Base-by-base conservation (phyloP, 1,140 invertebrate species). In the Doryteuthis pealeii region DNA sequence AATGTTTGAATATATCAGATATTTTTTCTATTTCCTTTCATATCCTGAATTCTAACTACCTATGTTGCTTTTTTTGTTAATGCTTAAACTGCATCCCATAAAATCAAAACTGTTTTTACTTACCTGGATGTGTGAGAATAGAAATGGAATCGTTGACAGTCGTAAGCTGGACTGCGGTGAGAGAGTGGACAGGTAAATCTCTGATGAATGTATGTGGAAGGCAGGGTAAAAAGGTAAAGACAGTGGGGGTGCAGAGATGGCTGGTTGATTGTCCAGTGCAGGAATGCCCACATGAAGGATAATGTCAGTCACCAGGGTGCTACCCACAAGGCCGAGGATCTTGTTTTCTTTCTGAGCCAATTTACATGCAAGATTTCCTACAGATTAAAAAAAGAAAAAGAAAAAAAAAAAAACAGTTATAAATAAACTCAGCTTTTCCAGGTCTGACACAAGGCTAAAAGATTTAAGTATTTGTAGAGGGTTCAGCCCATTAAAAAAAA, bases 161-260 rank as follows among this genome's bases (percentile, higher is more conserved):
- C 81, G 72, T 10, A 87, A 73, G 62, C 73, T 79, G 0, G 79
- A 79, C 8, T 80, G 66, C 22, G 83, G 81, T 12, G 78, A 68
- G 0, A 81, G 12, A 14, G 81, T 85, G 10, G 81, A 82, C 6
- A 87, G 74, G 40, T 82, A 78, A 1, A 87, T 58, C 73, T 87
- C 86, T 12, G 75, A 66, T 32, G 81, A 84, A 70, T 83, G 81
- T 2, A 88, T 77, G 76, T 85, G 79, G 72, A 88, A 87, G 35
- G 86, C 80, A 45, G 87, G 86, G 2, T 84, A 54, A 70, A 88
- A 85, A 12, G 83, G 75, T 26, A 88, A 74, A 3, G 70, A 76
- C 6, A 83, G n/a, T 30, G 76, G 67, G 22, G 69, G 32, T 6
- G 85, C 81, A 12, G 72, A 74, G 2, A 87, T 77, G 70, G 81